These are phyloP conservation scores for Trachymyrmex septentrionalis DNA, from an alignment of 1,140 invertebrate genomes.

Conservation along the genomic window DNA sequence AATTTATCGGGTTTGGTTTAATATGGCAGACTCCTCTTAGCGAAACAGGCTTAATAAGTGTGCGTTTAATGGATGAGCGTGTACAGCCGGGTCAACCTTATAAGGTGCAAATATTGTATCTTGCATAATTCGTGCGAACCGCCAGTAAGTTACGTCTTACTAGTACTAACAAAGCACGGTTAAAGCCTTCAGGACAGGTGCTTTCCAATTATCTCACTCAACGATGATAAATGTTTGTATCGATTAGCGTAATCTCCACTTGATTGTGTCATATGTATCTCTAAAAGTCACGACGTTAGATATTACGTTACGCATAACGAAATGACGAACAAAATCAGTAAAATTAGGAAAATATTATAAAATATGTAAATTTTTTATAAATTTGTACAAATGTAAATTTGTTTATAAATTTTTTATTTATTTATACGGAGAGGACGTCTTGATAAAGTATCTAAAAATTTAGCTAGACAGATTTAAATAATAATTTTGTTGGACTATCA, in stretches of 20 bases:
- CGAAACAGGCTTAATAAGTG: constrained; percentile 44
- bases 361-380: too few relatives aligned
- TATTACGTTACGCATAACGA: neutral
- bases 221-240: constrained; percentile 46
- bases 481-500: too few relatives aligned
- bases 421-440: too few relatives aligned
- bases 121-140: constrained; percentile 65
- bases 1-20: constrained; percentile 41
- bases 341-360: neutral
- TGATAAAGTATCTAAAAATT: too few relatives aligned
- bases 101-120: constrained; percentile 47
- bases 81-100: constrained; percentile 28
- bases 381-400: too few relatives aligned
- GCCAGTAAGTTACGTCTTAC: constrained; percentile 45
- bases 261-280: constrained; percentile 20
- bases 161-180: constrained; percentile 64
- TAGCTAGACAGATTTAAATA: too few relatives aligned
- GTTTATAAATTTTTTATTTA: neutral
- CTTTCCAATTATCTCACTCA: constrained; percentile 68
- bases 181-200: constrained; percentile 32
- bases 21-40: constrained; percentile 29
- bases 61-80: constrained; percentile 5
- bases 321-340: neutral
- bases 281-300: neutral
- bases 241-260: constrained; percentile 15